A percentile compares a stretch with the other conserved stretches of the same genome.
phyloP scores from a whole-genome alignment of 2,888 invertebrate species.

The Sturmia bella region DNA sequence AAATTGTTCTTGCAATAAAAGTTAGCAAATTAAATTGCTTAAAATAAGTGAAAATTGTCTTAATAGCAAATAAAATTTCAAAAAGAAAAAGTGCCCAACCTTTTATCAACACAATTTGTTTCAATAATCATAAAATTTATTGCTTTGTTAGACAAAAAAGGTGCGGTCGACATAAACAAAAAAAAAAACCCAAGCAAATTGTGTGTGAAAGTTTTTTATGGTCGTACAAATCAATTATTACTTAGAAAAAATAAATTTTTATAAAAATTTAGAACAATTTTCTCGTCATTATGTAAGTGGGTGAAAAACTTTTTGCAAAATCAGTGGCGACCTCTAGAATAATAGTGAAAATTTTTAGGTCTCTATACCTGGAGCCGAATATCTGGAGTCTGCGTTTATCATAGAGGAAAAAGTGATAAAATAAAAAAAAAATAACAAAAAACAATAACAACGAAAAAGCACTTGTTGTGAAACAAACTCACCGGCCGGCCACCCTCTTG shows the following conservation, averaged over 20 bases:
- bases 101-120: conserved; percentile 57
- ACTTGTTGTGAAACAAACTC: conserved; percentile 49
- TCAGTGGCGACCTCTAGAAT: conserved; percentile 76
- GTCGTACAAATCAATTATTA: conserved; percentile 39
- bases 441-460: conserved; percentile 56
- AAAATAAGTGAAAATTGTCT: conserved; percentile 62
- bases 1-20: conserved; percentile 54
- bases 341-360: conserved; percentile 75
- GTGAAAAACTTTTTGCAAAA: conserved; percentile 75
- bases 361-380: conserved; percentile 77
- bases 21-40: conserved; percentile 53
- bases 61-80: conserved; percentile 52
- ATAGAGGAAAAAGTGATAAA: conserved; percentile 71
- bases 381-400: conserved; percentile 79
- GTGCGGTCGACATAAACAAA: conserved; percentile 55
- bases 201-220: conserved; percentile 16
- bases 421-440: conserved; percentile 48
- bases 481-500: conserved; percentile 40
- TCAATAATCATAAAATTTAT: conserved; percentile 35
- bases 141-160: conserved; percentile 46
- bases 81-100: conserved; percentile 68
- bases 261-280: conserved; percentile 37
- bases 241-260: background rate
- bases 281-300: conserved; percentile 75
- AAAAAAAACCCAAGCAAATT: conserved; percentile 6